phyloP scores from a whole-genome alignment of 2,797 vertebrate genomes.

The Premnoplex brunnescens region DNA sequence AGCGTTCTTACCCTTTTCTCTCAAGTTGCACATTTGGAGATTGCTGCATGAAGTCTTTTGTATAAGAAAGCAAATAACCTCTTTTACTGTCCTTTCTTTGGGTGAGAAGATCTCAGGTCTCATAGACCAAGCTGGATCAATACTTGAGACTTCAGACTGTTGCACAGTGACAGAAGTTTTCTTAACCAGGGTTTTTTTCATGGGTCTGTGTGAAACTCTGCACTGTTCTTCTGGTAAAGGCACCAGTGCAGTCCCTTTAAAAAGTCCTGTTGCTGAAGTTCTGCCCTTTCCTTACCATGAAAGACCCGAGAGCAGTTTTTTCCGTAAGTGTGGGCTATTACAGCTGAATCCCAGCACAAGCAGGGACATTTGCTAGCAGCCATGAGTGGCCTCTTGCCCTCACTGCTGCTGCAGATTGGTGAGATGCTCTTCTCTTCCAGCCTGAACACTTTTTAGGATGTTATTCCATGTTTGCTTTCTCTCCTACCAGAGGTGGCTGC shows the following conservation, averaged over 20 bases:
- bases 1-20: not conserved
- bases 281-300: not conserved
- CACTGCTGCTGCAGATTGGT: not conserved
- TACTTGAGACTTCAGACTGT: not conserved
- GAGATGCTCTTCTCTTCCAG: not conserved
- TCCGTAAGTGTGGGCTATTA: not conserved
- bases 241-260: not conserved
- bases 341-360: not conserved
- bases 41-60: not conserved
- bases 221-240: not conserved
- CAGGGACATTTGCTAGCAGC: not conserved
- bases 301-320: not conserved
- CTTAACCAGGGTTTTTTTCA: not conserved
- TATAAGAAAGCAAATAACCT: not conserved
- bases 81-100: not conserved
- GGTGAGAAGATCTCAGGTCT: not conserved
- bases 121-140: not conserved
- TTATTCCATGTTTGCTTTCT: not conserved
- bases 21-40: not conserved
- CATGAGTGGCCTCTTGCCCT: not conserved
- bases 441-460: not conserved
- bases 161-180: not conserved
- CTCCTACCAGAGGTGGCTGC: not conserved
- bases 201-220: not conserved
- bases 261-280: not conserved